Evolutionary conservation across 1,140 invertebrate genomes (phyloP).

Genomic region (Halyomorpha halys): DNA sequence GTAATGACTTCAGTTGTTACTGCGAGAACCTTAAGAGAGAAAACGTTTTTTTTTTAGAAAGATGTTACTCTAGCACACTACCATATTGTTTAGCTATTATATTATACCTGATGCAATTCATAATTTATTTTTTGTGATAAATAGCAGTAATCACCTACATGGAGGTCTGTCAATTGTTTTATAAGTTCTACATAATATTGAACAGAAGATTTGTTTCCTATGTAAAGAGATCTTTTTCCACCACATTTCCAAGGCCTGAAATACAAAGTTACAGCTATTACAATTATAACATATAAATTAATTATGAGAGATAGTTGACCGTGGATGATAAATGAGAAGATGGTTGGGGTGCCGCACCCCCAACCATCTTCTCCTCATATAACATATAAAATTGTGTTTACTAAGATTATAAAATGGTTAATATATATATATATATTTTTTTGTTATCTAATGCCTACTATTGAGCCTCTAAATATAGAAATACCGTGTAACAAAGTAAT

Average conservation of each 20-base stretch:
- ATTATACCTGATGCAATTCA: constrained; percentile 20
- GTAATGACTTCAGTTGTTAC: constrained; percentile 51
- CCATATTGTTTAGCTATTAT: not conserved
- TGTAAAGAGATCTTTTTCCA: constrained; percentile 42
- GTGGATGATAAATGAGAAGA: too few species aligned
- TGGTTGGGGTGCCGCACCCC: too few species aligned
- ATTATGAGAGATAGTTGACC: too few species aligned
- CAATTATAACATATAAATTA: constrained; percentile 9
- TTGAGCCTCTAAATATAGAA: too few species aligned
- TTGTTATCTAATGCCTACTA: too few species aligned
- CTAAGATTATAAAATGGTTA: too few species aligned
- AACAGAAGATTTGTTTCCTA: constrained; percentile 45
- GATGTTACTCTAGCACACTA: not conserved
- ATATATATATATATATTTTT: too few species aligned
- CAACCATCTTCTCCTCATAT: too few species aligned
- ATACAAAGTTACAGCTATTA: constrained; percentile 16
- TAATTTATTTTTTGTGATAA: constrained; percentile 1
- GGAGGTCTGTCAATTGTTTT: constrained; percentile 37
- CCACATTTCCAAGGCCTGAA: constrained; percentile 34
- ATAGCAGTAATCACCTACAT: constrained; percentile 33
- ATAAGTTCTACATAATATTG: constrained; percentile 45
- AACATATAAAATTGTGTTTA: too few species aligned
- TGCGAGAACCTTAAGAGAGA: constrained; percentile 24
- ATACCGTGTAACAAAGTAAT: too few species aligned
- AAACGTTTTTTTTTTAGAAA: not conserved